Evolutionary conservation across 2,797 vertebrate species (phyloP).

Genomic region (Coreius guichenoti): DNA sequence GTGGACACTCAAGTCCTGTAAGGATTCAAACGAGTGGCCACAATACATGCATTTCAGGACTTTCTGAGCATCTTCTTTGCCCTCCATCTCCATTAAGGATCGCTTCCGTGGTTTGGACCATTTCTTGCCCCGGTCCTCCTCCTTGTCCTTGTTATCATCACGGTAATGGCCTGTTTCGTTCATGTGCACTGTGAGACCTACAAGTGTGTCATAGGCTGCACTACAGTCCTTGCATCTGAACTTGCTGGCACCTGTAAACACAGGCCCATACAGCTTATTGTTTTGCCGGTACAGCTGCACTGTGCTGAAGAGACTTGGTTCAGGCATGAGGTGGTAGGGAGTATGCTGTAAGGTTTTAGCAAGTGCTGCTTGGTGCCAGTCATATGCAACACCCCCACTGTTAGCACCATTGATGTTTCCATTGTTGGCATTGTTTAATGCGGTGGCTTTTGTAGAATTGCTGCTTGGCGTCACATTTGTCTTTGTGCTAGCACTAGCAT

Average conservation of each 20-base stretch:
- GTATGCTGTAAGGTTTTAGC: conserved; percentile 97
- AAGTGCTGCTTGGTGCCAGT: conserved; percentile 91
- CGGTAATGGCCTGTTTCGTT: conserved; percentile 98
- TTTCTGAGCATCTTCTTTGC: conserved; percentile 98
- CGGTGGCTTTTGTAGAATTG: conserved; percentile 68
- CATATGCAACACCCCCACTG: conserved; percentile 80
- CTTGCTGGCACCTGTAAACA: conserved; percentile 97
- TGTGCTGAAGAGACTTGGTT: conserved; percentile 97
- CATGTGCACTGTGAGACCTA: conserved; percentile 98
- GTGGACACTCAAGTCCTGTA: conserved; percentile 98
- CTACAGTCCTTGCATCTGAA: conserved; percentile 99
- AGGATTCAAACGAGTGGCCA: conserved; percentile 96
- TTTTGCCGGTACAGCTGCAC: conserved; percentile 98
- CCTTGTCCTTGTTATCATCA: conserved; percentile 94
- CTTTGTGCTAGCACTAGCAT: conserved; percentile 69
- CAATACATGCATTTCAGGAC: conserved; percentile 99
- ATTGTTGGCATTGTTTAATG: conserved; percentile 71
- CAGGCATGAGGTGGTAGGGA: conserved; percentile 91
- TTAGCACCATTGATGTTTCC: conserved; percentile 71
- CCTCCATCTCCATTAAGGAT: conserved; percentile 98
- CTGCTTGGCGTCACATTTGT: conserved; percentile 53
- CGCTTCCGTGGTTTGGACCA: conserved; percentile 98
- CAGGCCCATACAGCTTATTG: conserved; percentile 96
- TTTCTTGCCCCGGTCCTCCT: conserved; percentile 90
- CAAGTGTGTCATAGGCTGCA: conserved; percentile 95